Percentiles rank a stretch among this genome's conserved stretches.
Conservation (phyloP, 2,113 vertebrate genomes). For the Centropus unirufus region DNA sequence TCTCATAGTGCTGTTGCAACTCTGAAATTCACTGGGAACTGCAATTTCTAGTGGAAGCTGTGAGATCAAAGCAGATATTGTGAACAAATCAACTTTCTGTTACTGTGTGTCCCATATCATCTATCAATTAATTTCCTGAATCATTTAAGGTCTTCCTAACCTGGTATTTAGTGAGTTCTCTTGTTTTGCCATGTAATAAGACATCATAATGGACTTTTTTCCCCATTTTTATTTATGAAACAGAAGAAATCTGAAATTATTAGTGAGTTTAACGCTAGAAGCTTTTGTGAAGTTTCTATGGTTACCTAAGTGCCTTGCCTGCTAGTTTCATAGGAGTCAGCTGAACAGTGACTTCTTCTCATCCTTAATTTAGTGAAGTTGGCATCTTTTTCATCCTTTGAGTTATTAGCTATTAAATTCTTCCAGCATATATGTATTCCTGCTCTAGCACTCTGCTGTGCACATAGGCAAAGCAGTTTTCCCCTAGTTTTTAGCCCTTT, state of each 20-base stretch:
- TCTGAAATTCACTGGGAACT: neutral
- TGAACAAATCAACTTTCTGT: neutral
- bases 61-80: neutral
- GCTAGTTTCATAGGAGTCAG: neutral
- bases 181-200: neutral
- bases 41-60: neutral
- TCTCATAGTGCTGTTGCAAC: neutral
- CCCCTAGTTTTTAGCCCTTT: neutral
- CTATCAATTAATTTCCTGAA: neutral
- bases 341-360: neutral
- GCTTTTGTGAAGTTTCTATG: neutral
- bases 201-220: no score
- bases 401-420: neutral
- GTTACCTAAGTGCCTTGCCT: neutral
- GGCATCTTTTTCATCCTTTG: neutral
- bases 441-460: neutral
- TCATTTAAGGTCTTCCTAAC: neutral
- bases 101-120: neutral
- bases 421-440: neutral
- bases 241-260: neutral
- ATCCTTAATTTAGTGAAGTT: neutral
- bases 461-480: neutral
- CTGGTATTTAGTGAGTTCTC: neutral
- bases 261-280: neutral
- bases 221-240: neutral